A percentile compares a stretch with the other conserved stretches of the same genome.
These are phyloP conservation scores for Dione vanillae DNA, from an alignment of 2,888 invertebrate genomes.

Conservation along the genomic window DNA sequence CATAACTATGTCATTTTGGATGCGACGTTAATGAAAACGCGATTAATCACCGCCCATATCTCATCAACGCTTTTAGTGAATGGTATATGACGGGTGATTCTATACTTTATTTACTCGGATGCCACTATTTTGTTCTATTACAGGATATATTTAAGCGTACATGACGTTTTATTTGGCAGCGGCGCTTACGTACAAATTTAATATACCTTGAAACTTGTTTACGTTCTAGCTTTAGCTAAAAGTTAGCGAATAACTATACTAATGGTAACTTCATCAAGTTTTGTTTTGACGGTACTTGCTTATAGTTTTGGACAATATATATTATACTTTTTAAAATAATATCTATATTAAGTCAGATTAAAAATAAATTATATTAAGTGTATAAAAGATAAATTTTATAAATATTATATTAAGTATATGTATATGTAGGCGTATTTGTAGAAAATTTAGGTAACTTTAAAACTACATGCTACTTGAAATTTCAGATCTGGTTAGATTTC, in stretches of 20 bases:
- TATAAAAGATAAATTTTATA: too few relatives aligned
- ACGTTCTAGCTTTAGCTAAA: background rate
- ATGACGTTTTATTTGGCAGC: background rate
- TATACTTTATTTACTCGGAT: constrained; percentile 57
- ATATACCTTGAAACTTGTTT: background rate
- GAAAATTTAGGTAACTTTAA: too few relatives aligned
- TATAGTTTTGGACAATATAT: too few relatives aligned
- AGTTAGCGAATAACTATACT: background rate
- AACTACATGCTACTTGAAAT: too few relatives aligned
- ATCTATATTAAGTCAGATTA: too few relatives aligned
- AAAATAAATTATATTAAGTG: too few relatives aligned
- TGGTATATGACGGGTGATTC: constrained; percentile 64
- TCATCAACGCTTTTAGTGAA: constrained; percentile 64
- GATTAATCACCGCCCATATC: constrained; percentile 71
- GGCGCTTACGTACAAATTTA: background rate
- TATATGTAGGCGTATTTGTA: too few relatives aligned
- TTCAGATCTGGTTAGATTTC: too few relatives aligned
- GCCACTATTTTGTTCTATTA: constrained; percentile 53
- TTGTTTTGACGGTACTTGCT: too few relatives aligned
- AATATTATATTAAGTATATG: too few relatives aligned
- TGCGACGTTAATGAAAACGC: constrained; percentile 76
- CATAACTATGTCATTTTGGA: constrained; percentile 83
- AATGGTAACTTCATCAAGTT: background rate
- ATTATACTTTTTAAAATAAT: too few relatives aligned
- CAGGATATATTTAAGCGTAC: constrained; percentile 12